phyloP scores from a whole-genome alignment of 30 jellyfish, hydroid and myxozoan species.

The Hydractinia echinata region DNA sequence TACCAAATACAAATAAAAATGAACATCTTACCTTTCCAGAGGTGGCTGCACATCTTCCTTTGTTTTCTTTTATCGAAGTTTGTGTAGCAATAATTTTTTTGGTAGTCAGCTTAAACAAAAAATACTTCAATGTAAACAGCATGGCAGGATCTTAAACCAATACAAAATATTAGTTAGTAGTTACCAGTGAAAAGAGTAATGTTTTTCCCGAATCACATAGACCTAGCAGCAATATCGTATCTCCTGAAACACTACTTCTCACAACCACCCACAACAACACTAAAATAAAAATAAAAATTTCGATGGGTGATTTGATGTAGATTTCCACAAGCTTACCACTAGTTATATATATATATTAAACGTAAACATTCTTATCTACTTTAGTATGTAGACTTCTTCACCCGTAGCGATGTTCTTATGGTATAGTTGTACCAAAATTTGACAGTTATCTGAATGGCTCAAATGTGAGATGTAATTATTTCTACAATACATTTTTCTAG shows the following conservation, averaged over 20 bases:
- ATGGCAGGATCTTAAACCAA: no score
- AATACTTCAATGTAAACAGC: background rate
- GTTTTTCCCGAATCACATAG: conserved; percentile 93
- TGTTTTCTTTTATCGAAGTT: conserved; percentile 72
- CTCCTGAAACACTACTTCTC: conserved; percentile 32
- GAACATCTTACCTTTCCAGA: background rate
- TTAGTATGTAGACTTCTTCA: no score
- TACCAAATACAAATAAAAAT: background rate
- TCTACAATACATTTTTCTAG: no score
- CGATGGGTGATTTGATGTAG: no score
- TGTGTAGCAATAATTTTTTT: conserved; percentile 52
- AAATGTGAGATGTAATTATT: no score
- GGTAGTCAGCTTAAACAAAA: conserved; percentile 36
- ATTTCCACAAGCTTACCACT: no score
- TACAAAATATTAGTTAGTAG: background rate
- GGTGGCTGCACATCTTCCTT: conserved; percentile 28
- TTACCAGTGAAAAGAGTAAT: conserved; percentile 57
- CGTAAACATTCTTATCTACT: no score
- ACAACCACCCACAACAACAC: conserved; percentile 28
- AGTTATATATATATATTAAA: no score
- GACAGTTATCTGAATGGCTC: no score
- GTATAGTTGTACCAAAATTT: no score
- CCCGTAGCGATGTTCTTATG: no score
- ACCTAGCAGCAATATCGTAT: conserved; percentile 72
- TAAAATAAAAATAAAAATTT: conserved; percentile 3